phyloP scores from a whole-genome alignment of 1,140 invertebrate species.

The Pemphigus obesinymphae region DNA sequence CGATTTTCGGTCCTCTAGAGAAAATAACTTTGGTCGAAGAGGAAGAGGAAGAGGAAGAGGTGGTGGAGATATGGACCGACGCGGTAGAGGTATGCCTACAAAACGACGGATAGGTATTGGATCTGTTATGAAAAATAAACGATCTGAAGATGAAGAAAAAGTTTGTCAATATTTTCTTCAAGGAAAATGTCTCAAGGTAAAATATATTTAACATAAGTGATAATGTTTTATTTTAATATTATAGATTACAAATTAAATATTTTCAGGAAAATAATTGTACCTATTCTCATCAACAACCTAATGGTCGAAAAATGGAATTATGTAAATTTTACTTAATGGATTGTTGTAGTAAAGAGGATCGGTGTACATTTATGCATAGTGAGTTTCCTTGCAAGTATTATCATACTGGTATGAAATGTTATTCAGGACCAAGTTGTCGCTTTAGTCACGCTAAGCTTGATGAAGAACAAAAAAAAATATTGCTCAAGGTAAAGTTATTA shows the following conservation, averaged over 20 bases:
- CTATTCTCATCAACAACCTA: constrained; percentile 79
- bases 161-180: constrained; percentile 40
- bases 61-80: neutral
- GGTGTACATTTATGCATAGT: constrained; percentile 93
- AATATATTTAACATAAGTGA: neutral
- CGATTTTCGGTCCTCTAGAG: neutral
- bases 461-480: constrained; percentile 63
- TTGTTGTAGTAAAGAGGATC: constrained; percentile 90
- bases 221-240: neutral
- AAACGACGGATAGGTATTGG: neutral
- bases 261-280: constrained; percentile 68
- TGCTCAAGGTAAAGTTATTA: constrained; percentile 57
- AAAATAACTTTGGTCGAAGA: neutral
- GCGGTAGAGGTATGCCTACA: constrained; percentile 8
- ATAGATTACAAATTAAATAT: constrained; percentile 40
- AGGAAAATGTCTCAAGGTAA: constrained; percentile 29
- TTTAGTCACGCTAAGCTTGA: constrained; percentile 84
- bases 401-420: constrained; percentile 85
- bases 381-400: constrained; percentile 98
- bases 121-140: neutral
- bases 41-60: constrained; percentile 24
- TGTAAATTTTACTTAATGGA: constrained; percentile 97
- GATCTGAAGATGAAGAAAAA: constrained; percentile 34
- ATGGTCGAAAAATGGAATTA: constrained; percentile 82
- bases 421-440: constrained; percentile 76